phyloP scores from a whole-genome alignment of 2,888 invertebrate species.

The Tiphia femorata region DNA sequence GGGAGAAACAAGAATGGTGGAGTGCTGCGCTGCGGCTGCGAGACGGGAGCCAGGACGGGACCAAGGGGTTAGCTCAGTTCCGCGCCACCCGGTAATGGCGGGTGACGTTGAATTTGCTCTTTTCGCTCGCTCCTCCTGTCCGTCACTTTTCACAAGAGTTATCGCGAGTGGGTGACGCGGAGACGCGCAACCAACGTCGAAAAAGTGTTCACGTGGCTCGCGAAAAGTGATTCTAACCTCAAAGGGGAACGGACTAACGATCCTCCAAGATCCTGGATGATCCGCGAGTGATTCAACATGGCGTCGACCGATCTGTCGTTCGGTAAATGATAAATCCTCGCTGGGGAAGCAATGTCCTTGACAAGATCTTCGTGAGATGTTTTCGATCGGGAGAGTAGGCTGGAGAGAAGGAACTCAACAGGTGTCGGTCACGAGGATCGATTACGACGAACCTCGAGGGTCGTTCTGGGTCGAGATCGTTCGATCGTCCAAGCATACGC shows the following conservation, averaged over 20 bases:
- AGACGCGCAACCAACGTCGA: not conserved
- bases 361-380: not conserved
- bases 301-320: conserved; percentile 68
- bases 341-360: too few species aligned
- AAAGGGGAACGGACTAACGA: conserved; percentile 2
- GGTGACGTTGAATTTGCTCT: not conserved
- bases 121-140: not conserved
- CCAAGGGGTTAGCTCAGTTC: conserved; percentile 44
- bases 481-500: too few species aligned
- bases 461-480: too few species aligned
- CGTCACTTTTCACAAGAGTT: too few species aligned
- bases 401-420: too few species aligned
- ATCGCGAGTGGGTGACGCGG: too few species aligned
- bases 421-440: too few species aligned
- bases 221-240: conserved; percentile 10
- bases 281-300: conserved; percentile 65
- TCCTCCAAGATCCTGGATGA: conserved; percentile 52
- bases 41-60: too few species aligned
- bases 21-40: conserved; percentile 10
- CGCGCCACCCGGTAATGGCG: conserved; percentile 56
- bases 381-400: too few species aligned
- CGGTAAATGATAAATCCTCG: conserved; percentile 60
- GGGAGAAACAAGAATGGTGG: conserved; percentile 37
- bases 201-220: not conserved
- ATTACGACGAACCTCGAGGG: too few species aligned